Conservation (phyloP, 2,888 invertebrate species). For the Pterostichus niger region DNA sequence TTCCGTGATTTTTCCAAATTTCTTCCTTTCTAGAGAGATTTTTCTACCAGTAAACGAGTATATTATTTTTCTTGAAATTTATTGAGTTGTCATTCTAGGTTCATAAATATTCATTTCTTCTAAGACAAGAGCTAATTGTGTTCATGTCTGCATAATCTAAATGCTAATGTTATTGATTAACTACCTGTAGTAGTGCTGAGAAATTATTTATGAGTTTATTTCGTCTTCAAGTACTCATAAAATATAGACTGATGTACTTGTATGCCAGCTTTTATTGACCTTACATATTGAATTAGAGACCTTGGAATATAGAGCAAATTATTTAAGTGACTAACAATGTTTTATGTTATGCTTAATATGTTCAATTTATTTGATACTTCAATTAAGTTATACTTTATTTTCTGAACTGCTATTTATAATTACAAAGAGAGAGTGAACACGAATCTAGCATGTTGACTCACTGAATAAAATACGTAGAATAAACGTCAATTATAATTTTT, state of each 20-base stretch:
- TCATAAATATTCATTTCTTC: constrained; percentile 44
- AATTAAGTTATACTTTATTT: too few relatives aligned
- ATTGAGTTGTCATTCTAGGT: constrained; percentile 16
- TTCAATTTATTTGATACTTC: too few relatives aligned
- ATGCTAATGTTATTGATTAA: constrained; percentile 51
- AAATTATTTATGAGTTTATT: constrained; percentile 8
- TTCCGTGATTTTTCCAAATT: constrained; percentile 1
- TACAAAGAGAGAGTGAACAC: too few relatives aligned
- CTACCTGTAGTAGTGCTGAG: neutral
- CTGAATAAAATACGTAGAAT: too few relatives aligned
- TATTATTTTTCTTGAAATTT: constrained; percentile 3
- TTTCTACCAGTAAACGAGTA: neutral
- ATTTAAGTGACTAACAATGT: constrained; percentile 34
- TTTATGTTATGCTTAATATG: neutral
- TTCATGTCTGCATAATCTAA: constrained; percentile 37
- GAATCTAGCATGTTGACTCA: too few relatives aligned
- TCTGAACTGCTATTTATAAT: too few relatives aligned
- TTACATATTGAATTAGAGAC: constrained; percentile 45
- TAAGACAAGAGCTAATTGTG: constrained; percentile 31
- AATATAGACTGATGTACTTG: constrained; percentile 1
- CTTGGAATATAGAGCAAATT: constrained; percentile 33
- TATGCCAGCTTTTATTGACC: constrained; percentile 29
- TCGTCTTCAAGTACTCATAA: neutral
- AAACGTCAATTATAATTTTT: too few relatives aligned
- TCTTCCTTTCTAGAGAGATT: neutral